phyloP scores from a whole-genome alignment of 2,797 vertebrate genomes.

The Sciurus carolinensis region DNA sequence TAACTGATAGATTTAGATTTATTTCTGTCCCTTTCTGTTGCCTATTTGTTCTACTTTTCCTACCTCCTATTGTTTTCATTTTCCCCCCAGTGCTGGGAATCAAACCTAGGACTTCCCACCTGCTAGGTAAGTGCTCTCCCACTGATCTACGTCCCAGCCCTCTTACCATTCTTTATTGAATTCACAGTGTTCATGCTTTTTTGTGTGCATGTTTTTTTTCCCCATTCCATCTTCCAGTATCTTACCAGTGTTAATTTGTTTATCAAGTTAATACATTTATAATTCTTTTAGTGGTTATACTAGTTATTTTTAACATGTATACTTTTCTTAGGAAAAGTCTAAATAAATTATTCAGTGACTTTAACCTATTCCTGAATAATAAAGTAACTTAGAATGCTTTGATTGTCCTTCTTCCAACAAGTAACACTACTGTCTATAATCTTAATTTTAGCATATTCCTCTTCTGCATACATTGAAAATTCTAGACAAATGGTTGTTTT shows the following conservation, averaged over 20 bases:
- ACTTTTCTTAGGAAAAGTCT: neutral
- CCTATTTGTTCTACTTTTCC: neutral
- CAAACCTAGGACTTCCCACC: too few species aligned
- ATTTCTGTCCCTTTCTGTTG: neutral
- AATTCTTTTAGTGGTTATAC: too few species aligned
- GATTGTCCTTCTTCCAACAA: neutral
- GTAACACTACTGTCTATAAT: neutral
- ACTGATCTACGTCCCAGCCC: too few species aligned
- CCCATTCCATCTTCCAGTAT: neutral
- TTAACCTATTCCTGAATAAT: neutral
- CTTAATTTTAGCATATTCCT: neutral
- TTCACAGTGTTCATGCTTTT: too few species aligned
- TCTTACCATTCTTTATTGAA: too few species aligned
- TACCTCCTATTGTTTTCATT: too few species aligned
- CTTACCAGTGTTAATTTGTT: neutral
- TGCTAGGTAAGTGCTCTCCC: too few species aligned
- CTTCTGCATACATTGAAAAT: neutral
- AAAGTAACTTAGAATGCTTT: neutral
- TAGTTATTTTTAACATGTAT: neutral
- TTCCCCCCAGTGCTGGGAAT: too few species aligned
- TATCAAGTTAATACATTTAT: neutral
- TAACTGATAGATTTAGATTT: neutral
- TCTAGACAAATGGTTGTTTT: too few species aligned
- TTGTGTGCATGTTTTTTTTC: neutral
- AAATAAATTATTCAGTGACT: neutral